A percentile compares a stretch with the other conserved stretches of the same genome.
These are phyloP conservation scores for Zophobas morio DNA, from an alignment of 1,140 invertebrate genomes.

Conservation along the genomic window DNA sequence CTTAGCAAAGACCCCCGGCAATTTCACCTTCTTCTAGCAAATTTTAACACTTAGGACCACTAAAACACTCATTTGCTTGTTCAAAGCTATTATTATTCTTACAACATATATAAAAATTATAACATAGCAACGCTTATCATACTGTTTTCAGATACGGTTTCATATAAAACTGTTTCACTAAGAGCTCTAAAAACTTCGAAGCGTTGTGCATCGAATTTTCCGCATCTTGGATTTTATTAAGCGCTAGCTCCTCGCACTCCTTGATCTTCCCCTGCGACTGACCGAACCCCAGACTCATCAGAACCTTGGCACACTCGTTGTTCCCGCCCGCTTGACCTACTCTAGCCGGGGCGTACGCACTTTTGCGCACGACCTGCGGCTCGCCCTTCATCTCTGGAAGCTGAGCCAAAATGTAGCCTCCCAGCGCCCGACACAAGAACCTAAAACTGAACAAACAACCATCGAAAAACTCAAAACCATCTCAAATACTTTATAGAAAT, in stretches of 20 bases:
- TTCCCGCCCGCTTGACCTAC: constrained; percentile 66
- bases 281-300: constrained; percentile 63
- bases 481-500: constrained; percentile 59
- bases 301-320: constrained; percentile 63
- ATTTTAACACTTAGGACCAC: no score
- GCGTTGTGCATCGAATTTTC: constrained; percentile 65
- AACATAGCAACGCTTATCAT: constrained; percentile 34
- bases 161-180: constrained; percentile 63
- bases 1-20: no score
- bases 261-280: constrained; percentile 66
- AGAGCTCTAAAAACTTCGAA: constrained; percentile 57
- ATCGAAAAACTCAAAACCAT: constrained; percentile 1
- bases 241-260: constrained; percentile 62
- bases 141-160: constrained; percentile 64
- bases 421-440: constrained; percentile 59
- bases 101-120: constrained; percentile 26
- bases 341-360: constrained; percentile 56
- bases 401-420: constrained; percentile 64
- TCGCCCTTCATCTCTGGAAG: constrained; percentile 65
- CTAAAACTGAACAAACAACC: constrained; percentile 53
- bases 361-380: constrained; percentile 59
- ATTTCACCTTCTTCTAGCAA: no score
- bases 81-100: constrained; percentile 11
- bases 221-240: constrained; percentile 66
- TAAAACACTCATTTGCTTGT: constrained; percentile 5